phyloP scores from a whole-genome alignment of 2,113 vertebrate genomes.

The Eidolon helvum region DNA sequence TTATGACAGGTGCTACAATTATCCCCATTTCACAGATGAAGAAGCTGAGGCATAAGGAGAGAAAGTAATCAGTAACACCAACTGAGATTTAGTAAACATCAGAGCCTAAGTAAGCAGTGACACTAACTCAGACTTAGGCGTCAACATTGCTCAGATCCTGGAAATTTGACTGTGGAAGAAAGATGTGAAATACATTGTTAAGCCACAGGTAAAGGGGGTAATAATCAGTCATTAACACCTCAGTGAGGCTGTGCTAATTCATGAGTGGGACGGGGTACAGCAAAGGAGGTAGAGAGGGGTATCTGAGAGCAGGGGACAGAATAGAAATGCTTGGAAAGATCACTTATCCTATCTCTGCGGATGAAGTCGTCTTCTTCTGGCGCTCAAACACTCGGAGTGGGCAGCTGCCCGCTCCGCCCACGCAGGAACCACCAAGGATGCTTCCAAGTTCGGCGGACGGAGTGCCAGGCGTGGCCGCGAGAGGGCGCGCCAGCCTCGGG shows the following conservation, averaged over 20 bases:
- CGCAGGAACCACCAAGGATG: background rate
- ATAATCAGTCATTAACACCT: background rate
- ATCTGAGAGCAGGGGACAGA: background rate
- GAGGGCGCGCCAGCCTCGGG: slow-evolving; percentile 49
- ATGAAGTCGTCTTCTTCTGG: accelerated
- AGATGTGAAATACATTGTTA: background rate
- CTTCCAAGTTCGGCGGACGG: no score
- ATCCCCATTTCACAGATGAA: background rate
- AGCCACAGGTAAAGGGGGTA: background rate
- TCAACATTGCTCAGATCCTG: background rate
- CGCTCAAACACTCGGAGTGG: accelerated
- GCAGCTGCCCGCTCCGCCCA: background rate
- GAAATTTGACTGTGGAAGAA: background rate
- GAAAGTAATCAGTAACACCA: no score
- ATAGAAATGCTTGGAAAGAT: background rate
- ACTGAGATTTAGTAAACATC: background rate
- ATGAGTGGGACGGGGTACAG: background rate
- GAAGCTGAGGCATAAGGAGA: background rate
- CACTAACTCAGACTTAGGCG: background rate
- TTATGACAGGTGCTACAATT: background rate
- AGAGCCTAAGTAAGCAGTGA: background rate
- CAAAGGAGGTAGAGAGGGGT: background rate
- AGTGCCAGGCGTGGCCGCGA: background rate
- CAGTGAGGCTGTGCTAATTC: background rate
- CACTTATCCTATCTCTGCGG: background rate